Evolutionary conservation across 2,113 vertebrate genomes (phyloP), one percentile per base, ranked within the genome.

Genomic region (Mesembrinibis cayennensis): DNA sequence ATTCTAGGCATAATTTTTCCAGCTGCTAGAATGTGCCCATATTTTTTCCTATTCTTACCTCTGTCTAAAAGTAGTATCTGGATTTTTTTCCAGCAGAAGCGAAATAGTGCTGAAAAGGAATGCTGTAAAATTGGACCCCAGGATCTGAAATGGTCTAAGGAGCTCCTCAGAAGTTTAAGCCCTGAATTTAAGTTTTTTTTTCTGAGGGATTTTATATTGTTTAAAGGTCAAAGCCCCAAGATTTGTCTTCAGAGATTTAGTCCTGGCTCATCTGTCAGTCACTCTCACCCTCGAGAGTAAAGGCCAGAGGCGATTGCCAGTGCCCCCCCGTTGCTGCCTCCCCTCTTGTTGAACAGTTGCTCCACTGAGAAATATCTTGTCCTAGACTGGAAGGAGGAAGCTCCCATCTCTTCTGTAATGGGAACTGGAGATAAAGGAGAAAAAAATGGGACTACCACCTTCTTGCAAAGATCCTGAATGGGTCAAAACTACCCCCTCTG

Each of bases 161-260:
- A 87, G 16, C 21, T 85, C 23, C 23, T 91, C 63, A 81, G 45
- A 88, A 91, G 49, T 93, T 91, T 88, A 93, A 94, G 32, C 40
- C n/a, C 45, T 62, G 73, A 80, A 34, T 90, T 91, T 87, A 23
- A 13, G 27, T 53, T 72, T 47, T 42, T 47, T 42, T 85, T 38
- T 7, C 6, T 42, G 42, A 55, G 47, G 58, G 82, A 56, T 95
- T 94, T 91, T 40, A 16, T 65, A 16, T 87, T 95, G 77, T 95
- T 94, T 85, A 85, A 95, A 97, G 87, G 84, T 93, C 91, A 96
- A 82, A 96, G 62, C n/a, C 50, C 82, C 21, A 67, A 55, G 87
- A 91, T 94, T 82, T 85, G 29, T 90, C 79, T 85, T 88, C 42
- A 55, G 89, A 89, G 74, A 44, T 87, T 95, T 96, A 90, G 71